A percentile compares a stretch with the other conserved stretches of the same genome.
Conservation (phyloP, 2,888 invertebrate genomes). For the Ischnura elegans region DNA sequence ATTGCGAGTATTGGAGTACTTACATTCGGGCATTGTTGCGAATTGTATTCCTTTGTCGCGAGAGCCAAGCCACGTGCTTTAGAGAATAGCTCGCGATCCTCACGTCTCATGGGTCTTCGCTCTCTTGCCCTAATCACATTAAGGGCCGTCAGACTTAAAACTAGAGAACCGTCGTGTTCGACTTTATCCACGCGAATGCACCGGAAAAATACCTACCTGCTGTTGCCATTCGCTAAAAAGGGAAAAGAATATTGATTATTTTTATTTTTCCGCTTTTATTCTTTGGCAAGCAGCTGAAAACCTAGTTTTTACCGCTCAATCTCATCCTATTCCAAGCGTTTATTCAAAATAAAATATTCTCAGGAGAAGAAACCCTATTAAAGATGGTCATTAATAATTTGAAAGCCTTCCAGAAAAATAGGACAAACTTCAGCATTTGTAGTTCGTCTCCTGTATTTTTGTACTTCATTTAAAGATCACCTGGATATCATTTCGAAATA, state of each 20-base stretch:
- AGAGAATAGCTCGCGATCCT: background rate
- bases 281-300: background rate
- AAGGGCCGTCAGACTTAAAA: background rate
- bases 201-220: background rate
- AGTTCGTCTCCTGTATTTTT: no score
- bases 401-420: no score
- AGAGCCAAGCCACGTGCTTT: background rate
- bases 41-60: background rate
- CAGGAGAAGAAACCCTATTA: no score
- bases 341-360: background rate
- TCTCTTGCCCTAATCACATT: background rate
- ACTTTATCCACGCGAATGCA: background rate
- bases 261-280: background rate
- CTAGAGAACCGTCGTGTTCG: background rate
- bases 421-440: no score
- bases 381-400: no score
- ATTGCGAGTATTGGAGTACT: no score
- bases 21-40: no score
- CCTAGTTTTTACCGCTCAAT: background rate
- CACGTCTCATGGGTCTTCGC: background rate
- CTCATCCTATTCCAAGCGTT: background rate
- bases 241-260: background rate
- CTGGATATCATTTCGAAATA: no score
- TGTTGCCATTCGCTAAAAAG: background rate
- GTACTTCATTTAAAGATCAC: no score